Percentiles rank a stretch among this genome's conserved stretches.
phyloP scores from a whole-genome alignment of 2,113 vertebrate genomes.

The Phylloscopus whistleri region DNA sequence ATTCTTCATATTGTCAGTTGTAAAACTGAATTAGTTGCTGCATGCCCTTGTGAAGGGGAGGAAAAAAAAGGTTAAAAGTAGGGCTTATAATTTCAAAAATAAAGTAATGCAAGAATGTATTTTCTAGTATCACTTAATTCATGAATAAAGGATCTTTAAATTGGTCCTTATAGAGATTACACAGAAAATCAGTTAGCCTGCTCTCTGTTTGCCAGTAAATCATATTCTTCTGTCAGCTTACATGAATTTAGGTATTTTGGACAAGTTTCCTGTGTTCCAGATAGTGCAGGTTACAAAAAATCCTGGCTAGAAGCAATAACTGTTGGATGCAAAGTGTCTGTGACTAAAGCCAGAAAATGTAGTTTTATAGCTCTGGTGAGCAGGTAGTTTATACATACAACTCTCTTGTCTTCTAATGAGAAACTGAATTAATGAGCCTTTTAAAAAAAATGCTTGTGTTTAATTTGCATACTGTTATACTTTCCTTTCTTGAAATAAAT shows the following conservation, averaged over 20 bases:
- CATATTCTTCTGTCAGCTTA: neutral
- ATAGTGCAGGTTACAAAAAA: neutral
- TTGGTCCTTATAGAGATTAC: neutral
- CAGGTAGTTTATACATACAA: slow-evolving; percentile 33
- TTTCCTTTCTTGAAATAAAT: slow-evolving; percentile 51
- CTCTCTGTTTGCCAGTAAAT: slow-evolving; percentile 6
- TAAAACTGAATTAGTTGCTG: slow-evolving; percentile 65
- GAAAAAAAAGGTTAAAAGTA: slow-evolving; percentile 65
- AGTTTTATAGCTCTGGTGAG: slow-evolving; percentile 30
- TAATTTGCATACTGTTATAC: slow-evolving; percentile 47
- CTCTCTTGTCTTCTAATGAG: slow-evolving; percentile 32
- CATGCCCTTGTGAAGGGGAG: slow-evolving; percentile 68
- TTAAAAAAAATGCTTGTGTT: slow-evolving; percentile 28
- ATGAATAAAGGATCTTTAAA: neutral
- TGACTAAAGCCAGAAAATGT: neutral
- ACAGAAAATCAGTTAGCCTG: neutral
- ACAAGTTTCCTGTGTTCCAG: neutral
- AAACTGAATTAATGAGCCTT: slow-evolving; percentile 30
- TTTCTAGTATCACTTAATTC: neutral
- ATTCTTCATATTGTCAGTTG: slow-evolving; percentile 69
- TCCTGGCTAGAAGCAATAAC: neutral
- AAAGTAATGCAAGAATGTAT: slow-evolving; percentile 27
- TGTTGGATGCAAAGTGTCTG: neutral
- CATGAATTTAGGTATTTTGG: neutral
- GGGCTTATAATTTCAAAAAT: slow-evolving; percentile 21